Conservation (phyloP, 2,888 invertebrate genomes). For the Byasa hedistus region DNA sequence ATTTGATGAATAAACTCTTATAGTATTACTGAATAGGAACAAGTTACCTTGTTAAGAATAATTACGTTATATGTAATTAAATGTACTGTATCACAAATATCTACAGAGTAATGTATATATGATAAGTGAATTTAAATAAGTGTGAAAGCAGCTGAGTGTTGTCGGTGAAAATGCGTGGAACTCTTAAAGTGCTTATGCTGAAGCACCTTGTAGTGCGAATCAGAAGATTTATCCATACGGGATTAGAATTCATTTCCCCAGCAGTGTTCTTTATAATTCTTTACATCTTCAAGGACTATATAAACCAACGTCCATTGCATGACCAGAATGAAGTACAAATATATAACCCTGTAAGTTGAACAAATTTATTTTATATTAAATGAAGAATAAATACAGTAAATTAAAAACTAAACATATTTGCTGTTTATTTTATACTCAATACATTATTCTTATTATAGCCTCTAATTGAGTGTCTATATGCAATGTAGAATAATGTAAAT, state of each 20-base stretch:
- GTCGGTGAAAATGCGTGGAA: constrained; percentile 36
- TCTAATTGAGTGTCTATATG: no score
- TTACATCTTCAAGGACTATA: constrained; percentile 31
- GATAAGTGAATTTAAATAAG: neutral
- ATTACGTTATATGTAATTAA: neutral
- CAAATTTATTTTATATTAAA: neutral
- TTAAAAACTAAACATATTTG: no score
- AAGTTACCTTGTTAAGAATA: neutral
- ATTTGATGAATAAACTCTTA: neutral
- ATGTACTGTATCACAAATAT: neutral
- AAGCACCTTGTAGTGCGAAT: constrained; percentile 50
- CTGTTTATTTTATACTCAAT: neutral
- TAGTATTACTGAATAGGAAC: neutral
- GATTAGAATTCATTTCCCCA: constrained; percentile 45
- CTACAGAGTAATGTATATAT: neutral
- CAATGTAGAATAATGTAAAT: no score
- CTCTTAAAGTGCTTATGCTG: constrained; percentile 49
- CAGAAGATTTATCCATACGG: constrained; percentile 45
- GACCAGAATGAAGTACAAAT: constrained; percentile 5
- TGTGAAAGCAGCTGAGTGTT: constrained; percentile 14
- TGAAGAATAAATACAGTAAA: neutral
- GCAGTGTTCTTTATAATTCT: constrained; percentile 41
- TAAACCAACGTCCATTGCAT: constrained; percentile 17
- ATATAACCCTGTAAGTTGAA: constrained; percentile 25
- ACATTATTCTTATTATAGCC: neutral